Conservation (phyloP, 2,797 vertebrate species). For the Onychomys leucogaster region DNA sequence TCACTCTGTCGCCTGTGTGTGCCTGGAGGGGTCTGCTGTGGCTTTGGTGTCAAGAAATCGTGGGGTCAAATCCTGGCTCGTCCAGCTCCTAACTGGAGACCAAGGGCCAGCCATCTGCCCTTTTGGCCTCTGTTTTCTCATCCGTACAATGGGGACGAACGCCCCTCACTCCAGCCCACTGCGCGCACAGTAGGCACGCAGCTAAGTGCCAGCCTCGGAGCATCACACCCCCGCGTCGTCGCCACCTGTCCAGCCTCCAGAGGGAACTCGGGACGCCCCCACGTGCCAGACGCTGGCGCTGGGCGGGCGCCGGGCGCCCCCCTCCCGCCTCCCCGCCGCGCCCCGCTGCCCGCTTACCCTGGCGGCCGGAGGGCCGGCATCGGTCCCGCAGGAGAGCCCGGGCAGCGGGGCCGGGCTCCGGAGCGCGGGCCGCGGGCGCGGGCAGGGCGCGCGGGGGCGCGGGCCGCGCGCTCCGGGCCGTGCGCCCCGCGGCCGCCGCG, state of each 20-base stretch:
- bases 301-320: conserved; percentile 43
- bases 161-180: neutral
- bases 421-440: conserved; percentile 78
- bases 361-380: conserved; percentile 81
- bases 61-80: neutral
- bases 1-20: conserved; percentile 48
- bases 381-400: conserved; percentile 81
- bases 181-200: conserved; percentile 73
- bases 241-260: conserved; percentile 79
- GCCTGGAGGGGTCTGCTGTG: neutral
- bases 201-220: conserved; percentile 62
- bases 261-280: conserved; percentile 79
- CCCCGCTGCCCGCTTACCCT: conserved; percentile 79
- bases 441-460: conserved; percentile 80
- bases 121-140: conserved; percentile 77
- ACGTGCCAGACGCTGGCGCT: conserved; percentile 76
- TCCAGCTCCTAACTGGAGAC: conserved; percentile 35
- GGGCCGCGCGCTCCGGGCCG: conserved; percentile 81
- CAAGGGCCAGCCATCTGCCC: conserved; percentile 29
- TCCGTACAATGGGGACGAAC: conserved; percentile 81
- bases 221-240: conserved; percentile 73
- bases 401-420: conserved; percentile 78
- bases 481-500: conserved; percentile 81
- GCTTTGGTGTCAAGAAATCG: neutral
- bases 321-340: conserved; percentile 61